Base-by-base conservation (phyloP, 2,888 invertebrate species). In the Flabesymbios commensalis region DNA sequence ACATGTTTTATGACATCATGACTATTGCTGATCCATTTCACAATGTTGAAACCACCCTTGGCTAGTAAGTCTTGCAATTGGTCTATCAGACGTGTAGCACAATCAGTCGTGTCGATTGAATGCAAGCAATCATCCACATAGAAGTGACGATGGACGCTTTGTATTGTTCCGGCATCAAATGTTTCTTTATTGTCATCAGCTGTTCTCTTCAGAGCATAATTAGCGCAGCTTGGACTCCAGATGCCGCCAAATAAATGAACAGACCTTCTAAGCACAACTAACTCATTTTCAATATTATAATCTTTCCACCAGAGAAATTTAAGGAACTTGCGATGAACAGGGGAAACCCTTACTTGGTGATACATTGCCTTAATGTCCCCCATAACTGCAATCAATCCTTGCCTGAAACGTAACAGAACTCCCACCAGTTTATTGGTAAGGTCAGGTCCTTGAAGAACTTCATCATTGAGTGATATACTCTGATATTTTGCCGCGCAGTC, bases 401-500 rank as follows among this genome's bases (percentile, higher is more conserved):
- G 24, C n/a, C 43, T 7, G 19, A 55, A 55, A 5, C 53, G 10
- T 19, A 36, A 7, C 5, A 41, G 39, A 7, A 14, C 24, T 17
- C 7, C 10, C 22, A 62, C 57, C 1, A 67, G 36, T 31, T 65
- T 64, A 47, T 70, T 69, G 4, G 67, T 28, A 28, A 43, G 19
- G 7, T 67, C 64, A n/a, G n/a, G n/a, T n/a, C n/a, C n/a, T n/a
- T n/a, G n/a, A n/a, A n/a, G n/a, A n/a, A 69, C 42, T 47, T 64
- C 64, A 14, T 69, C 63, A 51, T 69, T 71, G 1, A 71, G 51
- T 10, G 45, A 17, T 45, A 7, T 45, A 10, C 45, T 22, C 22
- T 45, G 14, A 22, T 17, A 10, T 22, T 45, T 45, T 14, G 45
- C 45, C 10, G 45, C 36, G 36, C 60, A 60, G 47, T 60, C 48